Evolutionary conservation across 92 coral and sea anemone species (phyloP).

Genomic region (Porites rus): DNA sequence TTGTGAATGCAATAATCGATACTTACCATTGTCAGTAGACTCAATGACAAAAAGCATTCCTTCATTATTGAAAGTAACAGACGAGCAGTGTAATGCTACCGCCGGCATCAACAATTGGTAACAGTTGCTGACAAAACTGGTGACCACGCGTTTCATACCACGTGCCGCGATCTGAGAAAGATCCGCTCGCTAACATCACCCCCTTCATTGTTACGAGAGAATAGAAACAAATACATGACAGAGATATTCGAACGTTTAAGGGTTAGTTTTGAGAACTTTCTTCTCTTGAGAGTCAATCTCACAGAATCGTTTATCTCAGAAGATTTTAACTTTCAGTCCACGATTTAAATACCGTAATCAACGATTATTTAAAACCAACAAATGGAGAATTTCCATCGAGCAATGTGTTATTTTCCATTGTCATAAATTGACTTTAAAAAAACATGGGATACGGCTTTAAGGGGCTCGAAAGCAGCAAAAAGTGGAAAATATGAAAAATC

Average conservation of each 20-base stretch:
- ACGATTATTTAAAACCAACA: not conserved
- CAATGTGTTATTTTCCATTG: not conserved
- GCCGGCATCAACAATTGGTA: no score
- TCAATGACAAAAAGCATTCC: constrained; percentile 20
- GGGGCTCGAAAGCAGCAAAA: no score
- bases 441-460: no score
- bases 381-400: not conserved
- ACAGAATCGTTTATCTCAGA: not conserved
- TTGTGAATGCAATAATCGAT: no score
- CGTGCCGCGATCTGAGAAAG: constrained; percentile 12
- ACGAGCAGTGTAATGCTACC: not conserved
- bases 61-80: constrained; percentile 3
- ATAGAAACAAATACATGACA: not conserved
- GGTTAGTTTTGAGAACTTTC: not conserved
- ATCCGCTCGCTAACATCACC: not conserved
- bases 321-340: not conserved
- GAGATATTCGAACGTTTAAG: not conserved
- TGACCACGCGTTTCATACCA: not conserved
- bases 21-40: constrained; percentile 42
- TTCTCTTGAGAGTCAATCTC: not conserved
- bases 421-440: not conserved
- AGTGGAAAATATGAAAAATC: no score
- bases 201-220: no score
- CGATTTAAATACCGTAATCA: not conserved
- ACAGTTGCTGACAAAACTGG: constrained; percentile 30